Conservation (phyloP, 2,113 vertebrate genomes). For the Aplodontia rufa region DNA sequence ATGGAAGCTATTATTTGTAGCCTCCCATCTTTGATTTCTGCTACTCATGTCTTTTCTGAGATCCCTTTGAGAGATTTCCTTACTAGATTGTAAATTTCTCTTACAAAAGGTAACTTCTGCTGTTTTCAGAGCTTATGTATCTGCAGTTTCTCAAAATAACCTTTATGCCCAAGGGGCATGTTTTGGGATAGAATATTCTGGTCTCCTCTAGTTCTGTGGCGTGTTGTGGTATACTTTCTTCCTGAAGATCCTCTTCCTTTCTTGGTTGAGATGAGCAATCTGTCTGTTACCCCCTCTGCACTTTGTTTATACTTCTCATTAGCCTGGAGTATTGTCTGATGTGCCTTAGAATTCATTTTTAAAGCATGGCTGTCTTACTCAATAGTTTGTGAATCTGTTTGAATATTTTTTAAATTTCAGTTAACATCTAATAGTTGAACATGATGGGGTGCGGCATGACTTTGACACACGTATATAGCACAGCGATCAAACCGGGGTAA, state of each 20-base stretch:
- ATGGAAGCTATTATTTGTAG: background rate
- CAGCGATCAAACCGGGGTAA: background rate
- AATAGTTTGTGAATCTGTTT: background rate
- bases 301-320: background rate
- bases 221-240: background rate
- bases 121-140: background rate
- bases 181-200: background rate
- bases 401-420: background rate
- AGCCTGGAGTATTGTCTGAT: background rate
- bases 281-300: background rate
- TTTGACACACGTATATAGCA: background rate
- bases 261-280: background rate
- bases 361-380: background rate
- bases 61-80: background rate
- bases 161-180: background rate
- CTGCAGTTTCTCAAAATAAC: background rate
- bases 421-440: background rate
- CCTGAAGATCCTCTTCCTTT: background rate
- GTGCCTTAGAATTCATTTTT: background rate
- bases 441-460: background rate
- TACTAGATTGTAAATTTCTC: background rate
- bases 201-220: background rate
- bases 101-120: background rate
- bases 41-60: background rate
- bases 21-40: constrained; percentile 2